These are phyloP conservation scores for Eudorcas thomsonii DNA, from an alignment of 2,113 vertebrate species.

Conservation along the genomic window DNA sequence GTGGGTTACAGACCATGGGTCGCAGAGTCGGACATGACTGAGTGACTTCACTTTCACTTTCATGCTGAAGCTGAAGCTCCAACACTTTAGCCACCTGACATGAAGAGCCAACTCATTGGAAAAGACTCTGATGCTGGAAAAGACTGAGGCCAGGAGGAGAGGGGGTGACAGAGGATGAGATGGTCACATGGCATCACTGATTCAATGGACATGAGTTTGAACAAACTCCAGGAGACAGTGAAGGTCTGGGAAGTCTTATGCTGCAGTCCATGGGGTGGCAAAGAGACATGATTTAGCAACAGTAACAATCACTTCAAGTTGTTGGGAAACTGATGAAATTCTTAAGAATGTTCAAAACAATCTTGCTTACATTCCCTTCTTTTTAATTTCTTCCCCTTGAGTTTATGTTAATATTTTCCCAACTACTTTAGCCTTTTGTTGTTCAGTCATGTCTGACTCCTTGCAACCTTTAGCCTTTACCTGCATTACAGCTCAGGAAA, in stretches of 20 bases:
- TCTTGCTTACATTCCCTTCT: neutral
- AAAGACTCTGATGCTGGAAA: neutral
- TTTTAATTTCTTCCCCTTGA: neutral
- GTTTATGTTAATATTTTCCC: neutral
- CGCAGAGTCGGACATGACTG: too few species aligned
- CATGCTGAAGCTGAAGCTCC: too few species aligned
- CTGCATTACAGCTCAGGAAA: neutral
- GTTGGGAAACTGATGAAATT: conserved; percentile 5
- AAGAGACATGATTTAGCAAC: neutral
- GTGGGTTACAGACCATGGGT: too few species aligned
- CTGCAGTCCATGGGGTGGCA: neutral
- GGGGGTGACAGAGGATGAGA: neutral
- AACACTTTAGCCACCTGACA: too few species aligned
- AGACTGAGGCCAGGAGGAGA: neutral
- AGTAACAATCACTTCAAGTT: neutral
- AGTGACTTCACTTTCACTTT: too few species aligned
- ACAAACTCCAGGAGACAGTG: neutral
- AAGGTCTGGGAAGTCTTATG: neutral
- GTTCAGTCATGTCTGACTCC: neutral
- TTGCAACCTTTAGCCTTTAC: neutral
- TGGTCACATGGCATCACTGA: neutral
- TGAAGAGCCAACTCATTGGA: too few species aligned
- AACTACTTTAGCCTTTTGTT: neutral
- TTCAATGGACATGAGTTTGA: neutral
- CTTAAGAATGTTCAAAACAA: neutral